These are phyloP conservation scores for Hypotaenidia okinawae DNA, from an alignment of 2,797 vertebrate species.

Conservation along the genomic window DNA sequence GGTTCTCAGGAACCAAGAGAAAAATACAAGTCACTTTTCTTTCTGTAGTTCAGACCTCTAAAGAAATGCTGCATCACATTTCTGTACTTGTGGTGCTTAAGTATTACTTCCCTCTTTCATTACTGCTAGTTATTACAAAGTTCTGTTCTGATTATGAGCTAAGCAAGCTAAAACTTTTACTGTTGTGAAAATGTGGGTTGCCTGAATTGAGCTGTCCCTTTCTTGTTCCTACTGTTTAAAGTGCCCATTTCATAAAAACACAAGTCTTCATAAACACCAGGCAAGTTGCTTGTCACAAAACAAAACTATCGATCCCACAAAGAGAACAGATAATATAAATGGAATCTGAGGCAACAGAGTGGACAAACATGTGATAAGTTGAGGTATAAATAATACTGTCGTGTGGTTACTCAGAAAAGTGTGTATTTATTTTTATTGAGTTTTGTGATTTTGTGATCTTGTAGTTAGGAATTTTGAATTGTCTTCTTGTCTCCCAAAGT, in stretches of 20 bases:
- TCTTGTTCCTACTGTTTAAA: background rate
- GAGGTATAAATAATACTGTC: background rate
- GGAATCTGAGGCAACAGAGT: background rate
- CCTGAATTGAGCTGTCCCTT: background rate
- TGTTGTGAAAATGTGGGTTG: background rate
- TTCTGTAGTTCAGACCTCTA: background rate
- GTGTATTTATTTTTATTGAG: background rate
- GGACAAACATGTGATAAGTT: background rate
- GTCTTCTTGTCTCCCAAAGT: slow-evolving; percentile 23
- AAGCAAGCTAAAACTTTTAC: background rate
- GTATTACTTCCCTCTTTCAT: background rate
- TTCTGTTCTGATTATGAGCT: background rate
- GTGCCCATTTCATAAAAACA: background rate
- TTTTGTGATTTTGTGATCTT: background rate
- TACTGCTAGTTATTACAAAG: background rate
- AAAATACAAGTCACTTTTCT: background rate
- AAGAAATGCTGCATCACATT: background rate
- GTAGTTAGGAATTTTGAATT: slow-evolving; percentile 21
- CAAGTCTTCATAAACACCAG: background rate
- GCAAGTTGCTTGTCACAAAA: background rate
- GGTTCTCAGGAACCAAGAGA: background rate
- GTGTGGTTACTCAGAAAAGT: background rate
- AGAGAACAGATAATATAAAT: background rate
- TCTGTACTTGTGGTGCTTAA: background rate
- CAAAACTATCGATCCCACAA: background rate